Conservation (phyloP, 2,113 vertebrate genomes). For the Parotia lawesii region DNA sequence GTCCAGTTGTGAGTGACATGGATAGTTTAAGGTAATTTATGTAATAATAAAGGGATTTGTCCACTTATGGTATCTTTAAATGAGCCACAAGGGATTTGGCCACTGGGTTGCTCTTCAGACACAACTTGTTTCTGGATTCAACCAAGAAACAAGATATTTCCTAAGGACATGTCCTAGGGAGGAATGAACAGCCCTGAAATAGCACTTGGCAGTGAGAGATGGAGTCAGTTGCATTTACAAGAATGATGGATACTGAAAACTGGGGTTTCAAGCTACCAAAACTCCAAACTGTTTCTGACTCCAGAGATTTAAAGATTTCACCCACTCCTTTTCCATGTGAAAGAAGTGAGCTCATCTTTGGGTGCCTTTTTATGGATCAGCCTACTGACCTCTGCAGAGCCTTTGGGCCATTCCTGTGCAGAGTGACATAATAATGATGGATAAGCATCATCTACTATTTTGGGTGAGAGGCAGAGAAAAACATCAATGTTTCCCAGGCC, state of each 20-base stretch:
- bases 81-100: neutral
- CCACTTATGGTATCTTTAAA: neutral
- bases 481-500: neutral
- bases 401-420: neutral
- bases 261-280: neutral
- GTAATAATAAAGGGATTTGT: neutral
- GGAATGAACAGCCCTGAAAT: neutral
- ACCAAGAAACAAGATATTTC: neutral
- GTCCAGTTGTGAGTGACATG: neutral
- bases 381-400: neutral
- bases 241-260: neutral
- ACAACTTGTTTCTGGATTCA: neutral
- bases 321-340: neutral
- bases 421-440: constrained; percentile 53
- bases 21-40: neutral
- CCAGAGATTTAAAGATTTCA: neutral
- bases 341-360: neutral
- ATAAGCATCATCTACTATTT: constrained; percentile 48
- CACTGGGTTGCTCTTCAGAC: neutral
- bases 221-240: neutral
- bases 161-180: neutral
- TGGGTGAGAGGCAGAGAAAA: neutral
- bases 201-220: neutral
- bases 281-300: neutral
- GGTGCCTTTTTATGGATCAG: neutral